These are phyloP conservation scores for Euschistus heros DNA, from an alignment of 1,140 invertebrate species.

Conservation along the genomic window DNA sequence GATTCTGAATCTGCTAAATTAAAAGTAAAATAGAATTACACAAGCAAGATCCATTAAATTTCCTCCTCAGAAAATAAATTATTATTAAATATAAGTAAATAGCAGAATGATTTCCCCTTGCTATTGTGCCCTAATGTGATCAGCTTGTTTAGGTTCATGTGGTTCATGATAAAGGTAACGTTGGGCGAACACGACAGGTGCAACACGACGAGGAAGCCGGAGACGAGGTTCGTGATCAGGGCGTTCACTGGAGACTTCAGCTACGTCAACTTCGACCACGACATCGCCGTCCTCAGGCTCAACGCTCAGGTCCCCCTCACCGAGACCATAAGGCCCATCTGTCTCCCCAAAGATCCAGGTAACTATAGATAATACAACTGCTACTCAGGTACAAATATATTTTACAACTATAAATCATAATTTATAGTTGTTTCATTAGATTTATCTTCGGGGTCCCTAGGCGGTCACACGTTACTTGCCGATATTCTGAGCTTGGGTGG, in stretches of 20 bases:
- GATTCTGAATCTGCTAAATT: no score
- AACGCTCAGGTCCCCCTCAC: conserved; percentile 64
- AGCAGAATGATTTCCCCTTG: no score
- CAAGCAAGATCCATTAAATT: no score
- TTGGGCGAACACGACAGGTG: conserved; percentile 77
- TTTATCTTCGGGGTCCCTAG: no score
- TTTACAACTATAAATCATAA: no score
- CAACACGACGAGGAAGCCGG: conserved; percentile 51
- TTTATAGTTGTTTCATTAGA: no score
- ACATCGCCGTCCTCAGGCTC: conserved; percentile 67
- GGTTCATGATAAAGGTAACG: conserved; percentile 80
- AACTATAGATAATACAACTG: conserved; percentile 32
- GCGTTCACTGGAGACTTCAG: conserved; percentile 66
- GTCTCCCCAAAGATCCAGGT: conserved; percentile 56
- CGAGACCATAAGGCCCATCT: conserved; percentile 63
- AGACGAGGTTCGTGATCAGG: conserved; percentile 61
- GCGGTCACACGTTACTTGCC: no score
- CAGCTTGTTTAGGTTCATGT: conserved; percentile 58
- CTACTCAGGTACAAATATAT: no score
- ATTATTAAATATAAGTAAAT: no score
- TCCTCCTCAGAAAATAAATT: no score
- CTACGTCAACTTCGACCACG: conserved; percentile 72
- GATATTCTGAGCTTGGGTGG: no score
- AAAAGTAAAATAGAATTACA: no score
- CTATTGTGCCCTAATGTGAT: neutral